These are phyloP conservation scores for Numenius phaeopus DNA, from an alignment of 2,797 vertebrate species.

Conservation along the genomic window DNA sequence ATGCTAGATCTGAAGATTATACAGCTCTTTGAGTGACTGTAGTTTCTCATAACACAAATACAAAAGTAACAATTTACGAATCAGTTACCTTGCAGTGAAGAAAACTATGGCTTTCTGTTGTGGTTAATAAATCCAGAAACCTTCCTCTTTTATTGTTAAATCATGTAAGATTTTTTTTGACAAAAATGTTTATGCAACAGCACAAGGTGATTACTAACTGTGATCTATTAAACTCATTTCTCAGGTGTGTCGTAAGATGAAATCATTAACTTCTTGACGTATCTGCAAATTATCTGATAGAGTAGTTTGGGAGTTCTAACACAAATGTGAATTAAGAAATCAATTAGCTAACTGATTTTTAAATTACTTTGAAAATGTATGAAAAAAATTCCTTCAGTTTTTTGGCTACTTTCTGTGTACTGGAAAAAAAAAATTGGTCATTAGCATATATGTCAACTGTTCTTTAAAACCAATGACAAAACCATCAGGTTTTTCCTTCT, in stretches of 20 bases:
- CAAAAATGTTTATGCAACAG: neutral
- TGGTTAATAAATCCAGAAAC: neutral
- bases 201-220: neutral
- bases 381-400: neutral
- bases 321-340: neutral
- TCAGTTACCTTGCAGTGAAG: neutral
- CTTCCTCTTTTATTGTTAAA: neutral
- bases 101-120: neutral
- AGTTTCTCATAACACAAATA: neutral
- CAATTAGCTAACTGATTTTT: neutral
- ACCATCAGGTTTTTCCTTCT: neutral
- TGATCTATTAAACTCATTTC: neutral
- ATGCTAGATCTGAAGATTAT: neutral
- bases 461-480: neutral
- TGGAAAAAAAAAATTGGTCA: neutral
- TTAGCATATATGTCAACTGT: neutral
- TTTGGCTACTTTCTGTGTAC: neutral
- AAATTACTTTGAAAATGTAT: neutral
- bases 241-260: neutral
- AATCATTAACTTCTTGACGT: neutral
- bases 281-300: neutral
- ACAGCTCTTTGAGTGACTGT: neutral
- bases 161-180: neutral
- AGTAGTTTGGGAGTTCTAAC: neutral
- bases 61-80: neutral